Base-by-base conservation (phyloP, 1,140 invertebrate genomes). In the Lasaia peninsularis region DNA sequence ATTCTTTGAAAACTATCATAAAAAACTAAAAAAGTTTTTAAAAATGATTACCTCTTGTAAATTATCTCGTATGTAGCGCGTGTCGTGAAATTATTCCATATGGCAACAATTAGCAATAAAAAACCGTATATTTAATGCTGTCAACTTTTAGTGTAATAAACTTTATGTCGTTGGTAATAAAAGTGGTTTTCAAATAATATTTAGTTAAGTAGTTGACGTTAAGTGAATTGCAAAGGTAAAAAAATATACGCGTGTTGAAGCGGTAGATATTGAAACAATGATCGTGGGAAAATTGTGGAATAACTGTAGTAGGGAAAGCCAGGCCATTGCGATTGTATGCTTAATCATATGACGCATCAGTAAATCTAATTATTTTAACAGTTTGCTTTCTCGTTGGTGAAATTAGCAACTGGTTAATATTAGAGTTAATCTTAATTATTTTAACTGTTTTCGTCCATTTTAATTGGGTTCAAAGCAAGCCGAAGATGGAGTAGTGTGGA, bases 271-370 rank as follows among this genome's bases (percentile, higher is more conserved):
- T 71, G 61, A 60, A 71, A 82, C 73, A 80, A 85, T 80, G 71
- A 73, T 67, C 81, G 79, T 85, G 81, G 81, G 81, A 85, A 85
- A 71, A 78, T 60, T 73, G 60, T 61, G 55, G 56, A 31, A 9
- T 78, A 80, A 85, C 72, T 78, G 76, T 85, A 79, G 62, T 50
- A 60, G 59, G 67, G 77, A 75, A 77, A 78, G 75, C 69, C 73
- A 72, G 65, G 74, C 40, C 40, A 48, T 48, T 48, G 20, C 40
- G 40, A 48, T 48, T 48, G 40, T 48, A 48, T 48, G 40, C 72
- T 65, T 71, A 56, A 53, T 48, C 62, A 52, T 55, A 55, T 55
- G 44, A 37, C 58, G n/a, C 53, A 55, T 55, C 53, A 31, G 20
- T 14, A 31, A 53, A 37, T 20, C 35, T 48, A 48, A 48, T 48